Evolutionary conservation across 2,797 vertebrate species (phyloP), one percentile per base, ranked within the genome.

Genomic region (Acropternis orthonyx): DNA sequence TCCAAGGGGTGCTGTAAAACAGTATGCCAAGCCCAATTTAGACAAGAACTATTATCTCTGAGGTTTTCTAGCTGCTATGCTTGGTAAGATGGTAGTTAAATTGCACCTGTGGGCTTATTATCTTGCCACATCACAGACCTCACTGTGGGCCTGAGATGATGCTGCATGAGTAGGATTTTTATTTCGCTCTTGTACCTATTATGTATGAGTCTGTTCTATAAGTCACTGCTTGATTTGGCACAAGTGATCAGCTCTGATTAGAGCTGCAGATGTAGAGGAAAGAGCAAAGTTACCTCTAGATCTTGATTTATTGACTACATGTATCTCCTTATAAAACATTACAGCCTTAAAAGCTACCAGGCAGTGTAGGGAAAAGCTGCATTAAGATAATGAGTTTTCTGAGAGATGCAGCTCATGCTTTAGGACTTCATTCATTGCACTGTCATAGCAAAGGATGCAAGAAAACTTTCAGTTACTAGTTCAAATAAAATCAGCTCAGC

Each of bases 1-100:
- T 93, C 85, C 82, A 92, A 71, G 44, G 73, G 56, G 85, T 86
- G 74, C 67, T 76, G 61, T 90, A 95, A 84, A 90, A 59, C 44
- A 71, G 88, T 28, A 11, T 56, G 76, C 67, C 58, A 69, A 86
- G 83, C 55, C 74, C 63, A 73, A 79, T 92, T 91, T 92, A 95
- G 85, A 63, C 30, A 75, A 86, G 71, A 92, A 54, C 71, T 73
- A 49, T 63, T 63, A 37, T 74, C 69, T 88, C 30, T 39, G 74
- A 81, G 80, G 56, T 71, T 76, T 91, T 73, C 80, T 16, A 28
- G 46, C 73, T 85, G 92, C 91, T 83, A 34, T 83, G 24, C 68
- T 83, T 28, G 46, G 52, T 89, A 15, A 79, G 74, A 89, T 34
- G 49, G 22, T 36, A 44, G 67, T 87, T 55, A 58, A 93, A 94